Evolutionary conservation across 2,797 vertebrate genomes (phyloP).

Genomic region (Sebastolobus altivelis): DNA sequence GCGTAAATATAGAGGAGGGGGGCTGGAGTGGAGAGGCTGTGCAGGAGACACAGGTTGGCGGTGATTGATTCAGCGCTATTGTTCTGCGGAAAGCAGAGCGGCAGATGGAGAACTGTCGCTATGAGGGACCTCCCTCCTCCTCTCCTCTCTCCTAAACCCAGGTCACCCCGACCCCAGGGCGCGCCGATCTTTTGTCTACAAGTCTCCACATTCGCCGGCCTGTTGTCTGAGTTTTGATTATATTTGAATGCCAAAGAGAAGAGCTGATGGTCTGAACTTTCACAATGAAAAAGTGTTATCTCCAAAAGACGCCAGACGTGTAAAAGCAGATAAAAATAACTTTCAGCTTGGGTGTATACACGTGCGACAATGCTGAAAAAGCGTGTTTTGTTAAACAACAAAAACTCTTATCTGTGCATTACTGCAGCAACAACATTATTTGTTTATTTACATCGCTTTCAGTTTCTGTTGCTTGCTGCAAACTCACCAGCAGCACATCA

Average conservation of each 20-base stretch:
- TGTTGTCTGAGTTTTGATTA: conserved; percentile 76
- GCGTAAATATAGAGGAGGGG: conserved; percentile 46
- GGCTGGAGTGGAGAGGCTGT: conserved; percentile 25
- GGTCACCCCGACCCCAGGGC: conserved; percentile 69
- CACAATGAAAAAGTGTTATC: conserved; percentile 23
- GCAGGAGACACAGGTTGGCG: conserved; percentile 72
- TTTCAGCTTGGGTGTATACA: conserved; percentile 48
- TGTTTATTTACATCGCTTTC: conserved; percentile 11
- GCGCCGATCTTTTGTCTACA: conserved; percentile 74
- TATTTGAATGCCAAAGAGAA: conserved; percentile 66
- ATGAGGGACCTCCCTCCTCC: conserved; percentile 47
- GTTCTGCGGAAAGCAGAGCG: conserved; percentile 71
- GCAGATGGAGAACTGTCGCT: conserved; percentile 87
- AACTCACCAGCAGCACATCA: conserved; percentile 6
- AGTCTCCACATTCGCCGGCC: conserved; percentile 67
- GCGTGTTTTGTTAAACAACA: conserved; percentile 47
- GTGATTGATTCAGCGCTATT: conserved; percentile 80
- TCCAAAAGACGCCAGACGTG: conserved; percentile 1
- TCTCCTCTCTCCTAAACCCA: conserved; percentile 44
- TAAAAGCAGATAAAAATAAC: conserved; percentile 21
- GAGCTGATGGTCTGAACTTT: conserved; percentile 44
- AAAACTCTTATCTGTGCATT: conserved; percentile 15
- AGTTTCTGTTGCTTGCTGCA: not conserved
- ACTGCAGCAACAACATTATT: not conserved
- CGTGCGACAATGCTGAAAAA: conserved; percentile 11